These are phyloP conservation scores for Hemicordylus capensis DNA, from an alignment of 2,113 vertebrate species.

Conservation along the genomic window DNA sequence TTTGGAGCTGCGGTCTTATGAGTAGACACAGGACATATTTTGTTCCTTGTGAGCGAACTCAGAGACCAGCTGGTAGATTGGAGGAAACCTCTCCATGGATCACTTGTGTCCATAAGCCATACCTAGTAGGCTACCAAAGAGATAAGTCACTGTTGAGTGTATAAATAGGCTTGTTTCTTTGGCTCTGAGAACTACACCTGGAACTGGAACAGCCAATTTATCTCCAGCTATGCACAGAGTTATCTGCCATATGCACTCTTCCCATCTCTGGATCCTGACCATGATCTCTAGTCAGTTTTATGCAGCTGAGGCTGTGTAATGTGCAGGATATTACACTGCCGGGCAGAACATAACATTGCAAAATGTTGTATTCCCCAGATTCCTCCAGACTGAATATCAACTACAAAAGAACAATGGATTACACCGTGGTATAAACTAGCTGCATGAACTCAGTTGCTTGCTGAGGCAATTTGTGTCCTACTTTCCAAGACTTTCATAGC, in stretches of 20 bases:
- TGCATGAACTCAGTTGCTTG: constrained; percentile 48
- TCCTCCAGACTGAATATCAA: constrained; percentile 16
- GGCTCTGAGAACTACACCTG: neutral
- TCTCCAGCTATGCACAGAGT: neutral
- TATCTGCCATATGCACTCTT: neutral
- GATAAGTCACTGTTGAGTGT: neutral
- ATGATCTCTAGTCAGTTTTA: neutral
- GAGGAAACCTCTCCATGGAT: neutral
- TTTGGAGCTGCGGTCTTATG: too few species aligned
- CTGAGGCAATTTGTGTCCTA: constrained; percentile 42
- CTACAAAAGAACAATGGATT: constrained; percentile 39
- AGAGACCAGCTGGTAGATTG: neutral
- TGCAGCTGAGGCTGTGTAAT: neutral
- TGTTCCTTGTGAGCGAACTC: neutral
- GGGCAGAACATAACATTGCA: neutral
- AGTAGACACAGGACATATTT: neutral
- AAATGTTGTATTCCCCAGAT: neutral
- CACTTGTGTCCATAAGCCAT: neutral
- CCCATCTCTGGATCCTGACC: neutral
- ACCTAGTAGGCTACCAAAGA: neutral
- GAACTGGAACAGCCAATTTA: neutral
- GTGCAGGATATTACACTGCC: neutral
- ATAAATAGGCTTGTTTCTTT: neutral
- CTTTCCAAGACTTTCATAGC: constrained; percentile 52
- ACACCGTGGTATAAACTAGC: constrained; percentile 47